Conservation (phyloP, 2,888 invertebrate species). For the Oligia latruncula region DNA sequence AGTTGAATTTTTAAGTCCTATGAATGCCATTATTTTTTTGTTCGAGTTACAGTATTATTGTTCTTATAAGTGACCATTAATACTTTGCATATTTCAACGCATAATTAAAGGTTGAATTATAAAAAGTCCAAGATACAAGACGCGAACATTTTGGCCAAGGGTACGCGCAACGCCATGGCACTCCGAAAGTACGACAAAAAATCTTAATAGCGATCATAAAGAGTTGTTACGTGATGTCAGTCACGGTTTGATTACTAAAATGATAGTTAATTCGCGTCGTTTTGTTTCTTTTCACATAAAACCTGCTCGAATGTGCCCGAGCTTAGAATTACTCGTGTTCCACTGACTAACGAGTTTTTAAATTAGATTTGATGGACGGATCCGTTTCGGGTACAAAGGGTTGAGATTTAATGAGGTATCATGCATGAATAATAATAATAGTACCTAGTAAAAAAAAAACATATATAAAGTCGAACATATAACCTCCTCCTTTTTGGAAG, state of each 20-base stretch:
- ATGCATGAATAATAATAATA: not conserved
- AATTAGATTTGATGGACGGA: constrained; percentile 22
- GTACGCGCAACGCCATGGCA: constrained; percentile 34
- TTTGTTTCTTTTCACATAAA: constrained; percentile 45
- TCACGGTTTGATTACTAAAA: constrained; percentile 58
- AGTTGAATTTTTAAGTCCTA: not conserved
- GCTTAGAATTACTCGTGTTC: constrained; percentile 8
- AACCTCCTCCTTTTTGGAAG: too few species aligned
- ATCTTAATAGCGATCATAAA: constrained; percentile 44
- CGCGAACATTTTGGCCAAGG: constrained; percentile 58
- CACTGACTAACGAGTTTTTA: constrained; percentile 32
- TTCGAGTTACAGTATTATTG: not conserved
- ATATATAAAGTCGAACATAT: too few species aligned
- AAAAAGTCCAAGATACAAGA: constrained; percentile 47
- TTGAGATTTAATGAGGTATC: not conserved
- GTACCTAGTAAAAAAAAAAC: too few species aligned
- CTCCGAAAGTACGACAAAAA: constrained; percentile 49
- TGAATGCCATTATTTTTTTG: constrained; percentile 8
- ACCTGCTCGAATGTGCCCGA: constrained; percentile 24
- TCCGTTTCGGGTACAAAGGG: constrained; percentile 1
- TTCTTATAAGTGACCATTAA: constrained; percentile 2
- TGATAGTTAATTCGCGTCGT: constrained; percentile 42
- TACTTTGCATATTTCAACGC: constrained; percentile 28
- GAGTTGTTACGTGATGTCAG: constrained; percentile 45
- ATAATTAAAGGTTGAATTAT: constrained; percentile 43